A percentile compares a stretch with the other conserved stretches of the same genome.
phyloP scores from a whole-genome alignment of 2,113 vertebrate species.

The Sander lucioperca region DNA sequence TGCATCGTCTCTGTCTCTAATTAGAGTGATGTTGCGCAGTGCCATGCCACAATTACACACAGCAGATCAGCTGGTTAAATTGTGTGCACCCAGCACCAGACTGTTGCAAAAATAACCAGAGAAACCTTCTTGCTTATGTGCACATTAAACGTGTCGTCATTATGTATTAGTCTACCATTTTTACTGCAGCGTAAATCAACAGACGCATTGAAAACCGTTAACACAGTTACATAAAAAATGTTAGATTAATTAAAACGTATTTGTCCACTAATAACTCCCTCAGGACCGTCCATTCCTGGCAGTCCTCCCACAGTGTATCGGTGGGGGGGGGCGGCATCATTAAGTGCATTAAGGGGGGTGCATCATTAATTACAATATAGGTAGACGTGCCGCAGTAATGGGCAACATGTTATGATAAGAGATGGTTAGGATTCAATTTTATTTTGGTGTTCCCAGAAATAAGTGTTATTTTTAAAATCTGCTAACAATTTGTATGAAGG shows the following conservation, averaged over 20 bases:
- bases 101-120: too few relatives aligned
- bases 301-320: neutral
- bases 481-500: too few relatives aligned
- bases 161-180: too few relatives aligned
- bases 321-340: neutral
- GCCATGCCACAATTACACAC: neutral
- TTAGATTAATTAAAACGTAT: conserved; percentile 4
- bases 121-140: too few relatives aligned
- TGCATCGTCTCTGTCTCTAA: neutral
- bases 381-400: neutral
- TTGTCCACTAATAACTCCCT: neutral
- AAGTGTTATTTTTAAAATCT: neutral
- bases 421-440: neutral
- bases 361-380: conserved; percentile 11
- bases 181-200: too few relatives aligned
- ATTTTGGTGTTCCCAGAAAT: neutral
- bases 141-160: too few relatives aligned
- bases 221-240: conserved; percentile 2
- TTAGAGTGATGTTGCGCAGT: neutral
- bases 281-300: neutral
- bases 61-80: neutral
- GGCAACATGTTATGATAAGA: neutral
- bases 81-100: neutral
- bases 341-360: too few relatives aligned
- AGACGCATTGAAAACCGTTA: neutral